phyloP scores from a whole-genome alignment of 2,797 vertebrate species.

The Eulemur rubriventer region DNA sequence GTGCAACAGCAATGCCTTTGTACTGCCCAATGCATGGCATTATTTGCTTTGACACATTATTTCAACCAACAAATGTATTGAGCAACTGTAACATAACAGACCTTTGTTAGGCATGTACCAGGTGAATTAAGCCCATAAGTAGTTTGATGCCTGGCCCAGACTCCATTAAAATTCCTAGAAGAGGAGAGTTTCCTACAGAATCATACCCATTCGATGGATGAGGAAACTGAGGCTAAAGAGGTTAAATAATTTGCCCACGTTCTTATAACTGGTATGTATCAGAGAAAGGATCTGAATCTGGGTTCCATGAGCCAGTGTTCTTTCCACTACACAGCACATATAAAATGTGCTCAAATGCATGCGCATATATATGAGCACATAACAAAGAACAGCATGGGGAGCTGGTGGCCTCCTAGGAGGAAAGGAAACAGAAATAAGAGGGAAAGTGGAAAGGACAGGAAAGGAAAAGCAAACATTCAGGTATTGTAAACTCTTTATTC shows the following conservation, averaged over 20 bases:
- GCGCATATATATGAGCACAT: slow-evolving; percentile 55
- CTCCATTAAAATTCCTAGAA: neutral
- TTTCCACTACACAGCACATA: neutral
- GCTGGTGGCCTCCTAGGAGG: slow-evolving; percentile 53
- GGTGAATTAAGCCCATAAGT: neutral
- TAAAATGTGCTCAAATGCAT: slow-evolving; percentile 53
- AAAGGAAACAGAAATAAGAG: slow-evolving; percentile 44
- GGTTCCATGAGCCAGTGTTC: neutral
- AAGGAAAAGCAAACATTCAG: slow-evolving; percentile 48
- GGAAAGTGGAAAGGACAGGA: slow-evolving; percentile 44
- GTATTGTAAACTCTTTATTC: slow-evolving; percentile 54
- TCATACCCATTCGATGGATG: slow-evolving; percentile 29
- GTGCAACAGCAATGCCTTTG: neutral
- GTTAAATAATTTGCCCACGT: neutral
- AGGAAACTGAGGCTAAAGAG: slow-evolving; percentile 41
- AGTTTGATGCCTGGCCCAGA: neutral
- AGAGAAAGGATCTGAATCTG: slow-evolving; percentile 42
- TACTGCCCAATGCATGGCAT: neutral
- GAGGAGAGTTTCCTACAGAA: neutral
- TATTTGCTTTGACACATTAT: neutral
- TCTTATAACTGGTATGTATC: neutral
- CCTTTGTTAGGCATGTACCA: neutral
- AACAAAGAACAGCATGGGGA: slow-evolving; percentile 69
- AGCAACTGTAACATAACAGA: neutral
- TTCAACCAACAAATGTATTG: neutral